Evolutionary conservation across 2,113 vertebrate genomes (phyloP).

Genomic region (Nothoprocta perdicaria): DNA sequence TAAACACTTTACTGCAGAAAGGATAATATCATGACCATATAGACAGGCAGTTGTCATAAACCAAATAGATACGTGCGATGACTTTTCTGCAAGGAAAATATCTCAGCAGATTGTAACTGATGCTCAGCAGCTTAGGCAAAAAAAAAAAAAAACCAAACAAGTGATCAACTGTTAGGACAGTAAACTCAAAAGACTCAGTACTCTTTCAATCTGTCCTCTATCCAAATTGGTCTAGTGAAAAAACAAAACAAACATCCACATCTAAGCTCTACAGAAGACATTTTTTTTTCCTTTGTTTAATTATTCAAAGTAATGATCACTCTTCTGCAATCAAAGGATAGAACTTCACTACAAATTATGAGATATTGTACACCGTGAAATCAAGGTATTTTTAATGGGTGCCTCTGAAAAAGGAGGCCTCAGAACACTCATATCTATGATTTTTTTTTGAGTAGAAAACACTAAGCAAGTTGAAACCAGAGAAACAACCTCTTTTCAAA

Average conservation of each 20-base stretch:
- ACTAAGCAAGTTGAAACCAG: not conserved
- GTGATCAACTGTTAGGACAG: not conserved
- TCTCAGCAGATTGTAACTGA: slow-evolving; percentile 9
- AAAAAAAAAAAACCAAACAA: not conserved
- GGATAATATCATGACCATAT: slow-evolving; percentile 11
- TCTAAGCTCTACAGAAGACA: not conserved
- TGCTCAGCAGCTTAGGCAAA: slow-evolving; percentile 4
- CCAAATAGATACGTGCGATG: slow-evolving; percentile 48
- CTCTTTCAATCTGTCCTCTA: not conserved
- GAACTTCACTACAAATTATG: not conserved
- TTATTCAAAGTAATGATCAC: not conserved
- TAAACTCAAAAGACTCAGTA: slow-evolving; percentile 3
- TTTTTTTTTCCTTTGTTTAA: not conserved
- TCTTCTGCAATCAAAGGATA: not conserved
- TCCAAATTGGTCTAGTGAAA: not conserved
- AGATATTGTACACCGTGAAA: not conserved
- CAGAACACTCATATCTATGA: not conserved
- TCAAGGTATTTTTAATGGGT: not conserved
- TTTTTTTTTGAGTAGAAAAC: slow-evolving; percentile 2
- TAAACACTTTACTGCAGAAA: slow-evolving; percentile 22
- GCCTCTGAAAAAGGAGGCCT: not conserved
- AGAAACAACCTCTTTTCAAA: not conserved
- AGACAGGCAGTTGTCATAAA: slow-evolving; percentile 60
- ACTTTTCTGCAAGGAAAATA: slow-evolving; percentile 43
- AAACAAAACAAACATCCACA: not conserved